Evolutionary conservation across 2,113 vertebrate genomes (phyloP), one percentile per base, ranked within the genome.

Genomic region (Chinchilla lanigera): DNA sequence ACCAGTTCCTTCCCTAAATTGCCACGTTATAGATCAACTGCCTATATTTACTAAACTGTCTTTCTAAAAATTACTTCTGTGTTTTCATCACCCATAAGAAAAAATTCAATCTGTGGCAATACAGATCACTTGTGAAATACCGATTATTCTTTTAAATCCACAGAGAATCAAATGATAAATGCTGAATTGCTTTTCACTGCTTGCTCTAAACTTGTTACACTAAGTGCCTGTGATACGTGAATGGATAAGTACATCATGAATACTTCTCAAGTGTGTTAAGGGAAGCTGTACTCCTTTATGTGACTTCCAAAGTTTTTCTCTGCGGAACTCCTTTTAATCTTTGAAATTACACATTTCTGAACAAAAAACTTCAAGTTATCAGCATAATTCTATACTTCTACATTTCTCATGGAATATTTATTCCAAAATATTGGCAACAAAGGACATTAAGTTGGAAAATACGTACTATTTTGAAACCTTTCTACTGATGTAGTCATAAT

Each of bases 381-480:
- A 65, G 58, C 12, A 56, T 92, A 58, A 89, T 73, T 89, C 19
- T 47, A 85, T 26, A n/a, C 3, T 80, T 92, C 88, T 92, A 8
- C 11, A 56, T 85, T 80, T 93, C 47, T 63, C 71, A 50, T 4
- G 56, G 10, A 92, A 81, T 81, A 71, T 44, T 54, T 88, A 24
- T 80, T 85, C 83, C 38, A 65, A 88, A 78, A 56, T 71, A 16
- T 80, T 61, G 33, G 63, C 56, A 92, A 81, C 41, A 71, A 88
- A 96, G 84, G 80, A 78, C 44, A 78, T 47, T 65, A 95, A 93
- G 22, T 38, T 71, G 78, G 38, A 73, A 96, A 95, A 80, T 65
- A 63, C 63, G n/a, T 22, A 26, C 60, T 63, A 71, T 47, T 54
- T 71, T 93, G 80, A 95, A 93, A 93, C 0, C 10, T 80, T 95